These are phyloP conservation scores for Troides helena DNA, from an alignment of 2,888 invertebrate species.

Conservation along the genomic window DNA sequence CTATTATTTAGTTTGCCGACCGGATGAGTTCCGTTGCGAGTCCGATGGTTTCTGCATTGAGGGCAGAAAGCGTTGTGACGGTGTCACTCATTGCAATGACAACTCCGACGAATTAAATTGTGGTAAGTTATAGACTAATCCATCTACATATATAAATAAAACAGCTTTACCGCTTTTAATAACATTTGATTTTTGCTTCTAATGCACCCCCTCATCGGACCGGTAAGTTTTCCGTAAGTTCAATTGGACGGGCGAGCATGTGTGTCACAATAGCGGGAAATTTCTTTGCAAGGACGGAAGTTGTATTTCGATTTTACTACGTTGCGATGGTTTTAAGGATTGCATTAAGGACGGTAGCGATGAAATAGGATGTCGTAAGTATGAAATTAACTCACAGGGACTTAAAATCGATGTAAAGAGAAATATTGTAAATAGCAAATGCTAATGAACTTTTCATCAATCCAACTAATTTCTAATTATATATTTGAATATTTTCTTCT, in stretches of 20 bases:
- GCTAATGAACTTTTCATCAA: too few species aligned
- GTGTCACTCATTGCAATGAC: constrained; percentile 75
- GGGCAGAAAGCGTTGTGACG: constrained; percentile 78
- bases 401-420: too few species aligned
- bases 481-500: too few species aligned
- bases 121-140: constrained; percentile 46
- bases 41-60: constrained; percentile 83
- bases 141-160: background rate
- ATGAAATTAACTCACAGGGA: constrained; percentile 23
- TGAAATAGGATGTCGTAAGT: constrained; percentile 83
- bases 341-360: constrained; percentile 84
- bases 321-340: constrained; percentile 87
- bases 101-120: constrained; percentile 83
- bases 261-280: constrained; percentile 73
- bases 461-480: too few species aligned
- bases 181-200: constrained; percentile 35
- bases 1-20: constrained; percentile 48
- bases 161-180: constrained; percentile 14
- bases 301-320: constrained; percentile 84
- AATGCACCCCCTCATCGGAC: constrained; percentile 37
- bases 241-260: constrained; percentile 61
- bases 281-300: constrained; percentile 87
- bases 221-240: constrained; percentile 61
- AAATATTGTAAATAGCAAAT: too few species aligned
- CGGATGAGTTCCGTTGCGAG: constrained; percentile 80